A percentile compares a stretch with the other conserved stretches of the same genome.
Conservation (phyloP, 2,113 vertebrate genomes). For the Dryoscopus gambensis region DNA sequence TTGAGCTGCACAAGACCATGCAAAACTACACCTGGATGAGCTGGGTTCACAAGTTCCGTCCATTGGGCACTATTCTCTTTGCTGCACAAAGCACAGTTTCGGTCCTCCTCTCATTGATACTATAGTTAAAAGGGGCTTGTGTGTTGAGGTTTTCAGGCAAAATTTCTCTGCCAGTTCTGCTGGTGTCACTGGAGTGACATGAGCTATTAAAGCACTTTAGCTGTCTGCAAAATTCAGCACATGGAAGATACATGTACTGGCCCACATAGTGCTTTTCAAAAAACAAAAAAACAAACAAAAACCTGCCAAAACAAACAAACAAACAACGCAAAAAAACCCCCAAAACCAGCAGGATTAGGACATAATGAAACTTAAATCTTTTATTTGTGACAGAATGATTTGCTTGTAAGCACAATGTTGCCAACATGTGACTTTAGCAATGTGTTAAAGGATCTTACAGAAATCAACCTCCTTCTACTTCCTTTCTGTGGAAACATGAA, state of each 20-base stretch:
- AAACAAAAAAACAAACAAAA: background rate
- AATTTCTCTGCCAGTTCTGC: background rate
- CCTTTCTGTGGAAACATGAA: background rate
- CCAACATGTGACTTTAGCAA: background rate
- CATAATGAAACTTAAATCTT: background rate
- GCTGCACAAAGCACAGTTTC: background rate
- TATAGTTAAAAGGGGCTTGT: background rate
- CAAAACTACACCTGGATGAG: background rate
- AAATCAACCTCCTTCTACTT: background rate
- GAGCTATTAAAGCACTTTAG: background rate
- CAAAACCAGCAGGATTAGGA: background rate
- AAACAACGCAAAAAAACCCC: background rate
- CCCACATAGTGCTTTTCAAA: background rate
- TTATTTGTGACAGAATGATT: background rate
- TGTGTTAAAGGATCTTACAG: background rate
- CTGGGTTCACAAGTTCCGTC: background rate
- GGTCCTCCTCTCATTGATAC: background rate
- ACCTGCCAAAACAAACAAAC: background rate
- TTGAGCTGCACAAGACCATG: background rate
- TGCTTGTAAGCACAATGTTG: background rate
- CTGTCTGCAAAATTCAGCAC: background rate
- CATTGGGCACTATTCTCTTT: background rate
- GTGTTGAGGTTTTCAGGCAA: background rate
- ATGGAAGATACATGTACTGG: fast-evolving
- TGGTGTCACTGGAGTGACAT: background rate